Evolutionary conservation across 2,113 vertebrate genomes (phyloP), one percentile per base, ranked within the genome.

Genomic region (Mormyrus lacerda): DNA sequence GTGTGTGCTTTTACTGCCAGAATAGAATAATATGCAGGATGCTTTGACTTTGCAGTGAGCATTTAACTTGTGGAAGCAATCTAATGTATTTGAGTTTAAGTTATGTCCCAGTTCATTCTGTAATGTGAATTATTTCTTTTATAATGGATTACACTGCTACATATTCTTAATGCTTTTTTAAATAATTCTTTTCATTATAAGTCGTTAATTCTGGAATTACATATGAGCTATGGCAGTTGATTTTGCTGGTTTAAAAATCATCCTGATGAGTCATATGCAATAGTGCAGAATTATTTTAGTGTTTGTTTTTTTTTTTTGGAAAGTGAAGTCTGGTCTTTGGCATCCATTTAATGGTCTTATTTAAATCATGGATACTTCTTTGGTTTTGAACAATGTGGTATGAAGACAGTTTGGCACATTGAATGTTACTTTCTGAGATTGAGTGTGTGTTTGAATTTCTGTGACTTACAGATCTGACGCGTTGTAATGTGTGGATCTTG

Each of bases 401-500:
- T 39, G 17, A 73, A 73, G 65, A 10, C 8, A 65, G 24, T 11
- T 65, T 27, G 13, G n/a, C n/a, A 31, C 3, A 31, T 69, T 31
- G 10, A 79, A 42, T 39, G 69, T 79, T 42, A 42, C 35, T 39
- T 19, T 15, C 35, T 48, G 84, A 85, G 5, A 21, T 44, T 47
- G 21, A 48, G 85, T 4, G 15, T 87, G 24, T 55, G 50, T 35
- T 6, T 15, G 47, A 69, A 69, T 88, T 90, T 4, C 51, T 50
- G 4, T 39, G 15, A 9, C 6, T 45, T 50, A 13, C 93, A 99
- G 98, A 99, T 95, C 96, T 97, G 84, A 98, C 98, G 0, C 97
- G 98, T 83, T 99, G 98, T 92, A 99, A 98, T 0, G 98, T 99
- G 55, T 99, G 98, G 98, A 98, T 99, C 92, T 95, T 99, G 92